A percentile compares a stretch with the other conserved stretches of the same genome.
Evolutionary conservation across 2,888 invertebrate genomes (phyloP).

Genomic region (Drosophila ustulata): DNA sequence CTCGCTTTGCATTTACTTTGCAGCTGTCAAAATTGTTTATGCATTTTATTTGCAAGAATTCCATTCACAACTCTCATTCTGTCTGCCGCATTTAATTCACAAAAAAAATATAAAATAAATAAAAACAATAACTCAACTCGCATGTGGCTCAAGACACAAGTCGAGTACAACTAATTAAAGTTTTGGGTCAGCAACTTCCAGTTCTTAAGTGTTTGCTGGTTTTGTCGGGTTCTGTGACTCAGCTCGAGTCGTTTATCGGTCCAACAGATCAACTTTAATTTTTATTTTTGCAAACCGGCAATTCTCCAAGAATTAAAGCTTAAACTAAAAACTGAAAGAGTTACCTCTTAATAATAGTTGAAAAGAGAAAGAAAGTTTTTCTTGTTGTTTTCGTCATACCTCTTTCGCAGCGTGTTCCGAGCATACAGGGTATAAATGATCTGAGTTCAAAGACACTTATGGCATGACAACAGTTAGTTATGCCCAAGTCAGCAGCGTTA

Average conservation of each 20-base stretch:
- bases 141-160: background rate
- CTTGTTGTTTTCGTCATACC: background rate
- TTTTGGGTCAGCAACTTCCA: conserved; percentile 36
- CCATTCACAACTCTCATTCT: conserved; percentile 24
- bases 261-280: conserved; percentile 53
- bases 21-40: conserved; percentile 25
- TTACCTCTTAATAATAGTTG: too few species aligned
- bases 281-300: conserved; percentile 13
- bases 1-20: conserved; percentile 10
- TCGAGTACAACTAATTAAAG: conserved; percentile 39
- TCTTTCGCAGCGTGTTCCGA: background rate
- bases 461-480: conserved; percentile 63
- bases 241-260: conserved; percentile 45
- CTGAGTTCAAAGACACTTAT: conserved; percentile 68
- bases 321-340: background rate
- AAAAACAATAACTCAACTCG: background rate
- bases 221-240: conserved; percentile 33
- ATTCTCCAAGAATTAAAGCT: conserved; percentile 4
- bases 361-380: too few species aligned
- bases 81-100: conserved; percentile 1
- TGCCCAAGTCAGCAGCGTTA: conserved; percentile 49
- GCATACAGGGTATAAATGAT: background rate
- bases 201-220: conserved; percentile 6
- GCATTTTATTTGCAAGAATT: conserved; percentile 38
- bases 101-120: background rate